Percentiles rank a stretch among this genome's conserved stretches.
These are phyloP conservation scores for Gouania willdenowi DNA, from an alignment of 2,797 vertebrate species.

Conservation along the genomic window DNA sequence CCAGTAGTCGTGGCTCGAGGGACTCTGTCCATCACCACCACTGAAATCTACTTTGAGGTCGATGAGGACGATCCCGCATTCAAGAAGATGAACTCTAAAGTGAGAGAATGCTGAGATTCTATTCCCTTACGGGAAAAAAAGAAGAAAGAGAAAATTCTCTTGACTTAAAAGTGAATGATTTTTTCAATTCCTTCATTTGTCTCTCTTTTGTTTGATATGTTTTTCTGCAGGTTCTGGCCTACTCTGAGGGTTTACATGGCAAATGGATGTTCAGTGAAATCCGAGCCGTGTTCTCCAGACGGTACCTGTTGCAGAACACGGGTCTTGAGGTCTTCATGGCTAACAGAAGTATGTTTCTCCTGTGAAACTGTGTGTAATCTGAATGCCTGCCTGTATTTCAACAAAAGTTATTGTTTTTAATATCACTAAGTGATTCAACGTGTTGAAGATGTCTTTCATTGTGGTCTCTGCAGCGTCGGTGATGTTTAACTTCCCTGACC, in stretches of 20 bases:
- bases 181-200: too few species aligned
- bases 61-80: slow-evolving; percentile 92
- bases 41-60: slow-evolving; percentile 98
- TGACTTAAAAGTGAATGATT: too few species aligned
- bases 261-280: slow-evolving; percentile 99
- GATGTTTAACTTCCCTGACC: slow-evolving; percentile 99
- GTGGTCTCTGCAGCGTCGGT: slow-evolving; percentile 84
- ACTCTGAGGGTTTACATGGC: slow-evolving; percentile 95
- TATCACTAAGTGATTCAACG: not conserved
- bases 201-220: not conserved
- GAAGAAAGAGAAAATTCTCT: too few species aligned
- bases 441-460: not conserved
- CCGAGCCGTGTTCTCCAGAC: slow-evolving; percentile 94
- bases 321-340: slow-evolving; percentile 98
- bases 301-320: slow-evolving; percentile 93
- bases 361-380: not conserved
- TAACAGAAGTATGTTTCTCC: slow-evolving; percentile 88
- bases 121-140: too few species aligned
- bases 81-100: slow-evolving; percentile 91
- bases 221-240: slow-evolving; percentile 85
- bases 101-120: slow-evolving; percentile 63
- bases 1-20: slow-evolving; percentile 94
- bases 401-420: not conserved
- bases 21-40: slow-evolving; percentile 96
- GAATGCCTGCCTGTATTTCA: not conserved